Base-by-base conservation (phyloP, 2,888 invertebrate species). In the Sinelater perroti region DNA sequence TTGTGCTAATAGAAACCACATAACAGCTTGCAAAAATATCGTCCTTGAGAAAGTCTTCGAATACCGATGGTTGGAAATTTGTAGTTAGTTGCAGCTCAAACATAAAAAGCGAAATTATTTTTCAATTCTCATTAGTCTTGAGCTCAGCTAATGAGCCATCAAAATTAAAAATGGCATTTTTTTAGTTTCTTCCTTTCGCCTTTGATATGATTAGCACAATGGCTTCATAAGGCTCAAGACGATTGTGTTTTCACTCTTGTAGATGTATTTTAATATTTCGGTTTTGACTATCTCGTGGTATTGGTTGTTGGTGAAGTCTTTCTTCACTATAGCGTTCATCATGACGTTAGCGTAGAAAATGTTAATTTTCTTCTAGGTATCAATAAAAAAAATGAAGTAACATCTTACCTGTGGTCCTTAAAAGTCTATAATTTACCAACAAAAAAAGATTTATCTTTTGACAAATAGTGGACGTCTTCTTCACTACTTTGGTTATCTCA, bases 201-300 rank as follows among this genome's bases (percentile, higher is more conserved):
- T 99, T 99, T 0, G 98, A 93, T 0, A 99, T 97, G 0, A 99
- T 99, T 57, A 99, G 78, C 40, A 99, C 95, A 98, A 99, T 99
- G 0, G 96, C 97, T 61, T 93, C 82, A 75, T 99, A 99, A 0
- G 99, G 99, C 0, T 98, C 99, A 99, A 99, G 82, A 98, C 98
- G 65, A 99, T 98, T 0, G 98, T 97, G 81, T 99, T 99, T 77
- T 99, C 99, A 10, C 86, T 87, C 13, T 90, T 84, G 30, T 90
- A 82, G 50, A 86, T 84, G 71, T 97, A 98, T 24, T 80, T 78
- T 42, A 85, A 75, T 7, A 76, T 81, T 44, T 83, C 84, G 0
- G 85, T 78, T 70, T 88, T 83, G 0, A 86, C 82, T 18, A 98
- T 80, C 66, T 95, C 95, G 73, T 95, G 97, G 75, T 99, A 99